Evolutionary conservation across 2,888 invertebrate genomes (phyloP), one percentile per base, ranked within the genome.

Genomic region (Drosophila emarginata): DNA sequence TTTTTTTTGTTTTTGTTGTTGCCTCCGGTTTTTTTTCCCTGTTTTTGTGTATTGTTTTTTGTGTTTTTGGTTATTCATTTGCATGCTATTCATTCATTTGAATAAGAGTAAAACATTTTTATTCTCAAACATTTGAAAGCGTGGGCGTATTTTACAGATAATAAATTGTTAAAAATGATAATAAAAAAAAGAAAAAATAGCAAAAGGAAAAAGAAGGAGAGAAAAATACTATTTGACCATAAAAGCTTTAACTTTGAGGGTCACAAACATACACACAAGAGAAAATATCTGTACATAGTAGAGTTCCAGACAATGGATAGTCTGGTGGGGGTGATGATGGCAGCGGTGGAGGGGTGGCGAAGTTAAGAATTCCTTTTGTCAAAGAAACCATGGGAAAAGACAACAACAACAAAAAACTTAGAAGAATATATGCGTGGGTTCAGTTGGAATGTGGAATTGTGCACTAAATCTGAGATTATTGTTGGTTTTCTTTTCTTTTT

Each of bases 71-170:
- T 54, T 68, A 59, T 69, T 70, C 74, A 63, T 74, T 71, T 67
- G 68, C 66, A 67, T 73, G 72, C 18, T 45, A 45, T 45, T 56
- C 61, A 37, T 23, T 58, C 37, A 58, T 36, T 21, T 51, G 78
- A 65, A 78, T 69, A 45, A 45, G 69, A 72, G 65, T 79, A 67
- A 76, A 72, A 66, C 79, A 80, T 62, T 69, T 62, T 64, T 63
- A 69, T 63, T 70, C 75, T n/a, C 72, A 60, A 67, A 72, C 75
- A 70, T 77, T 78, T 81, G 12, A 36, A 32, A 36, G 80, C 76
- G 76, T 79, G 85, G 82, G 85, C 71, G 82, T 71, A 74, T 69
- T 76, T 74, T 75, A 72, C 70, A 81, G 82, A 85, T 85, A 77
- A 81, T 85, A 79, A 74, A 81, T 80, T 84, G 62, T 53, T 74